Evolutionary conservation across 1,140 invertebrate species (phyloP).

Genomic region (Drosophila navojoa): DNA sequence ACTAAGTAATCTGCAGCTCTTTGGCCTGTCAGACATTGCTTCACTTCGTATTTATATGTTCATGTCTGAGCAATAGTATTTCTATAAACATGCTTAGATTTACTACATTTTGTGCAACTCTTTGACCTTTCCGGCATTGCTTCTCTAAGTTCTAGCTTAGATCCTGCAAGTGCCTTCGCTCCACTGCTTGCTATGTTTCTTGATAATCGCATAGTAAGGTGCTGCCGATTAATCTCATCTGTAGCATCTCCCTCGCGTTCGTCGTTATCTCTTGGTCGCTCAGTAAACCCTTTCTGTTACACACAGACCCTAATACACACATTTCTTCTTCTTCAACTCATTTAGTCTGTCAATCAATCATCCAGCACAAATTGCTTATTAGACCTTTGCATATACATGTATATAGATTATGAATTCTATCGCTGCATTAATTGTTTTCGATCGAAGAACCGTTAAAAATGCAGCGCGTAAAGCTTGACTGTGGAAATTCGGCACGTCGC

Average conservation of each 20-base stretch:
- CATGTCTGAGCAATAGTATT: too few relatives aligned
- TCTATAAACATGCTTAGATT: too few relatives aligned
- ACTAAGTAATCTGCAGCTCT: too few relatives aligned
- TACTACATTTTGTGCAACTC: too few relatives aligned
- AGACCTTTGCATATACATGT: too few relatives aligned
- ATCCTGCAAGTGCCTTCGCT: too few relatives aligned
- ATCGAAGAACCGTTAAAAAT: conserved; percentile 24
- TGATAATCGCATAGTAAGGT: neutral
- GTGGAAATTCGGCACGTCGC: conserved; percentile 15
- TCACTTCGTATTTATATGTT: too few relatives aligned
- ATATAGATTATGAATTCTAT: neutral
- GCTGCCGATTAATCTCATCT: neutral
- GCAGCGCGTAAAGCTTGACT: neutral
- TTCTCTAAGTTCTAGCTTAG: neutral
- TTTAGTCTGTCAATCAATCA: neutral
- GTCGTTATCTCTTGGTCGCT: neutral
- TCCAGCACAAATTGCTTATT: neutral
- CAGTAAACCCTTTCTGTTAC: neutral
- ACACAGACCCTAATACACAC: too few relatives aligned
- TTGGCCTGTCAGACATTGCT: neutral
- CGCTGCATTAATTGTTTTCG: conserved; percentile 25
- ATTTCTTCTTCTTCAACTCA: neutral
- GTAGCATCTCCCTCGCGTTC: neutral
- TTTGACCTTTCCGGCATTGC: too few relatives aligned
- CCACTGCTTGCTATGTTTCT: neutral